Percentiles rank a stretch among this genome's conserved stretches.
phyloP scores from a whole-genome alignment of 2,888 invertebrate species.

The Drosophila subquinaria region DNA sequence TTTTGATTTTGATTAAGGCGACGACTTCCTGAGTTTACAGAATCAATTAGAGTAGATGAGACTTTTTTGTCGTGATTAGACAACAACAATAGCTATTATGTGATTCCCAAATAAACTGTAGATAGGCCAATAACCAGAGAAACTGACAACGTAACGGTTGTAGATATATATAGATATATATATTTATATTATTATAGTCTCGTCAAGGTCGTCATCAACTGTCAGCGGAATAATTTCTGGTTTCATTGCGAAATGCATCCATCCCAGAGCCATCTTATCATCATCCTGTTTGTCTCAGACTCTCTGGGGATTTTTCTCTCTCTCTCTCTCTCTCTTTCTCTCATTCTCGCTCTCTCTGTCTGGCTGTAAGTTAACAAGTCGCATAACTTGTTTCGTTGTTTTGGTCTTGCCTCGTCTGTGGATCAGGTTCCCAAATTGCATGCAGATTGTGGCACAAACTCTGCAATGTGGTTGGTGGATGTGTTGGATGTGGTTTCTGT shows the following conservation, averaged over 20 bases:
- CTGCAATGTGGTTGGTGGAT: neutral
- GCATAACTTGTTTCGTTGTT: slow-evolving; percentile 57
- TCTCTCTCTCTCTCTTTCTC: slow-evolving; percentile 1
- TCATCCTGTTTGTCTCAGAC: slow-evolving; percentile 6
- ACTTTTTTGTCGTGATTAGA: slow-evolving; percentile 34
- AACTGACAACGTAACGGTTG: slow-evolving; percentile 59
- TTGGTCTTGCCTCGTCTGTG: slow-evolving; percentile 31
- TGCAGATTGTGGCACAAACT: slow-evolving; percentile 27
- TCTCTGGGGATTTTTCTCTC: slow-evolving; percentile 1
- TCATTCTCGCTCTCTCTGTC: neutral
- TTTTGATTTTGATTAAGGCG: neutral
- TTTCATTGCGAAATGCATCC: slow-evolving; percentile 58
- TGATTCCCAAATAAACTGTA: slow-evolving; percentile 21
- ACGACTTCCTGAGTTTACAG: slow-evolving; percentile 59
- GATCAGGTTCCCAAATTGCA: slow-evolving; percentile 71
- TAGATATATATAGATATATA: too few species aligned
- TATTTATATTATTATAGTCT: slow-evolving; percentile 24
- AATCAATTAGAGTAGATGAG: slow-evolving; percentile 63
- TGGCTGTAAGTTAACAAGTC: slow-evolving; percentile 39
- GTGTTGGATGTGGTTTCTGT: neutral
- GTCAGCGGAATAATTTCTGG: slow-evolving; percentile 20
- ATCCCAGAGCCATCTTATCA: neutral
- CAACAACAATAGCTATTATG: slow-evolving; percentile 47
- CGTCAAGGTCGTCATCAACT: slow-evolving; percentile 62
- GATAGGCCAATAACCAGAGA: slow-evolving; percentile 41